Evolutionary conservation across 2,797 vertebrate genomes (phyloP).

Genomic region (Pelodytes ibericus): DNA sequence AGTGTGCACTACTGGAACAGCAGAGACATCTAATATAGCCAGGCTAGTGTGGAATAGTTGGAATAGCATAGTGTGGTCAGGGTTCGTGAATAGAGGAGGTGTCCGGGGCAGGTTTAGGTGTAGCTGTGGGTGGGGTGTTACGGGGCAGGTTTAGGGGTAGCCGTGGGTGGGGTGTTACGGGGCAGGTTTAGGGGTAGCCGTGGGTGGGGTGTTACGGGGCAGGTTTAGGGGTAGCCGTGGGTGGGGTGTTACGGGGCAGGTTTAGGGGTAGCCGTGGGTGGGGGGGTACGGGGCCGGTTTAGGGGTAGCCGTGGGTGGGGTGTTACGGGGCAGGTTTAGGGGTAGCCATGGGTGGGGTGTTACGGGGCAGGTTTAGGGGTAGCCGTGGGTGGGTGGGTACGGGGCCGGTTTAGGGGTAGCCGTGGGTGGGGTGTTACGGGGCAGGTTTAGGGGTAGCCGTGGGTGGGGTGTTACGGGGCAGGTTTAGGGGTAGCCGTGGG

Average conservation of each 20-base stretch:
- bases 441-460: constrained; percentile 4
- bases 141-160: constrained; percentile 6
- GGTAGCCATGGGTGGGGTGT: no score
- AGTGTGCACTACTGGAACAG: not conserved
- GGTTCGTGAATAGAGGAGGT: not conserved
- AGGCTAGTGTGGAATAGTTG: not conserved
- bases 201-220: no score
- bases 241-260: constrained; percentile 15
- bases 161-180: no score
- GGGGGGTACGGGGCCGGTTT: constrained; percentile 28
- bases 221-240: no score
- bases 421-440: not conserved
- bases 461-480: no score
- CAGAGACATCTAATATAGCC: no score
- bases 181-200: no score
- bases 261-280: not conserved
- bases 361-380: no score
- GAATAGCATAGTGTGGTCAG: not conserved
- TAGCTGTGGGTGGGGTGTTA: not conserved
- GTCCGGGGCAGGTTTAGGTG: not conserved
- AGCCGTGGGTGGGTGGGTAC: no score
- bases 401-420: constrained; percentile 2
- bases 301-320: not conserved
- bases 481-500: no score
- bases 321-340: constrained; percentile 7